These are phyloP conservation scores for Cephus runcator DNA, from an alignment of 2,888 invertebrate genomes.

Conservation along the genomic window DNA sequence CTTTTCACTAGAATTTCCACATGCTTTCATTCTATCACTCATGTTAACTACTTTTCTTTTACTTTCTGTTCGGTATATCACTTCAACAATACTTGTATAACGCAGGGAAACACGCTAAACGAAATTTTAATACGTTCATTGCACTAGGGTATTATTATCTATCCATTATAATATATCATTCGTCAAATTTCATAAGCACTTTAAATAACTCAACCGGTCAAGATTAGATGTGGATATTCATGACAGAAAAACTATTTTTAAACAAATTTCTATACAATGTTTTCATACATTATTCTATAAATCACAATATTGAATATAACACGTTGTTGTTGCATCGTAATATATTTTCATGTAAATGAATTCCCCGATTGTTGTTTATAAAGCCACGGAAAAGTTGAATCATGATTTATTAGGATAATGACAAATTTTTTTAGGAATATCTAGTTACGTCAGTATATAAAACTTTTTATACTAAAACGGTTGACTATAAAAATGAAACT, in stretches of 20 bases:
- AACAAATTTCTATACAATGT: not conserved
- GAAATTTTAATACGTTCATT: not conserved
- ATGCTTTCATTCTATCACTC: not conserved
- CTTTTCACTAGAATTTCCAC: constrained; percentile 51
- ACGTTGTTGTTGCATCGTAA: not conserved
- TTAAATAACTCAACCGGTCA: not conserved
- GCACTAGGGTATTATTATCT: not conserved
- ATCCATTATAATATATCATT: not conserved
- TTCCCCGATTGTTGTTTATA: not conserved
- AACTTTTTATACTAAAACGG: not conserved
- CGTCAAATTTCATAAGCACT: not conserved
- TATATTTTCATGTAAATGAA: not conserved
- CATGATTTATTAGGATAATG: not conserved
- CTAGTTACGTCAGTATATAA: not conserved
- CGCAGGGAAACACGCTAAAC: not conserved
- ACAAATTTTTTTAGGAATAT: not conserved
- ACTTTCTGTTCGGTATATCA: not conserved
- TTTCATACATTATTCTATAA: not conserved
- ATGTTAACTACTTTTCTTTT: not conserved
- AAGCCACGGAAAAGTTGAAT: not conserved
- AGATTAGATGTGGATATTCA: not conserved
- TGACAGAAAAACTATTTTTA: not conserved
- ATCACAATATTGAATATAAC: not conserved
- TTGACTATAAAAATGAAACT: not conserved
- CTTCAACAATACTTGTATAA: not conserved